Percentiles rank a stretch among this genome's conserved stretches.
phyloP scores from a whole-genome alignment of 2,888 invertebrate species.

The Thelaira solivaga region DNA sequence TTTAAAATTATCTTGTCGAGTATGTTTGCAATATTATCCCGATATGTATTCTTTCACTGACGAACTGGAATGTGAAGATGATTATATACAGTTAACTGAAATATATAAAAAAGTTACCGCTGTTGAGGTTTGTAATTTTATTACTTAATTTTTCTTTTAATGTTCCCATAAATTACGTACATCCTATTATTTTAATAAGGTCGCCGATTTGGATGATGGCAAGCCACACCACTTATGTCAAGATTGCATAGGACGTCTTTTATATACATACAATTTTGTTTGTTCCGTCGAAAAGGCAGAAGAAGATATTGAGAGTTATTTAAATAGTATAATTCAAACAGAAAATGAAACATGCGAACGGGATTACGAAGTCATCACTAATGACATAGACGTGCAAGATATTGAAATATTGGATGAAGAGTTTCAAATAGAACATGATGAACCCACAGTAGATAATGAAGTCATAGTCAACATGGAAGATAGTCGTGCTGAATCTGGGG shows the following conservation, averaged over 20 bases:
- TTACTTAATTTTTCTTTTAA: background rate
- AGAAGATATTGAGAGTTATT: conserved; percentile 42
- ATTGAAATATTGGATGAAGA: conserved; percentile 43
- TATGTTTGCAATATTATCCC: conserved; percentile 68
- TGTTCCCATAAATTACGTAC: background rate
- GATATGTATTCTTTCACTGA: conserved; percentile 69
- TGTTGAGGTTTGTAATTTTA: conserved; percentile 65
- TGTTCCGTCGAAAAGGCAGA: conserved; percentile 69
- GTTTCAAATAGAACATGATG: conserved; percentile 23
- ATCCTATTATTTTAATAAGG: conserved; percentile 65
- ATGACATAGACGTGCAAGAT: conserved; percentile 38
- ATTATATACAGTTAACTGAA: conserved; percentile 64
- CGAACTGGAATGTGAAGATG: conserved; percentile 68
- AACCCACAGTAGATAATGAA: background rate
- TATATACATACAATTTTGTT: conserved; percentile 71
- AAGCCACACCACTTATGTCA: conserved; percentile 69
- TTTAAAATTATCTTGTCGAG: conserved; percentile 65
- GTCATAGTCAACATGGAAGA: conserved; percentile 17
- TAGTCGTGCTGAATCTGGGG: background rate
- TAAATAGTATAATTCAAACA: background rate
- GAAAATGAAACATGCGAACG: conserved; percentile 30
- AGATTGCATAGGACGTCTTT: conserved; percentile 69
- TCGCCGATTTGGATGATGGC: conserved; percentile 62
- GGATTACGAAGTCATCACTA: conserved; percentile 31
- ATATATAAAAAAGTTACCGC: conserved; percentile 67